Base-by-base conservation (phyloP, 1,140 invertebrate species). In the Whitmania pigra region DNA sequence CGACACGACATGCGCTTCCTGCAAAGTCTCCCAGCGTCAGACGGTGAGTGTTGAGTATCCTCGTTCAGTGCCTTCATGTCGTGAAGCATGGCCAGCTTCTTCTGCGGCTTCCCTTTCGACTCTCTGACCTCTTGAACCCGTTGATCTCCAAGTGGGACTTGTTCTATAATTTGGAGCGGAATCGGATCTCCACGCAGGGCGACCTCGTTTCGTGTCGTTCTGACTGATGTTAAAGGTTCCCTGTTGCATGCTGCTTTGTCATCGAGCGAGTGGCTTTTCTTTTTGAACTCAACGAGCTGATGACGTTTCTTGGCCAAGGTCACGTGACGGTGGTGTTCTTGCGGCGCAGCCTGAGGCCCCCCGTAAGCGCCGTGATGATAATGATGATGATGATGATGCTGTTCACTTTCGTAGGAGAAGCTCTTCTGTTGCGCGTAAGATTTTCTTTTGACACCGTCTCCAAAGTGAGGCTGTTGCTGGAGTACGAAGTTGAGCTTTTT, bases 371-470 rank as follows among this genome's bases (percentile, higher is more conserved):
- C 43, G 15, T 49, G 43, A 49, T 49, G 43, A 11, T 49, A 13
- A 17, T 49, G 43, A 49, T 49, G 43, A 49, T 49, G 43, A 49
- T 49, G 43, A 49, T 49, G 57, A 63, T 63, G 29, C 9, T 63
- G 57, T 63, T 63, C 57, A 18, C 22, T 25, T 72, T 72, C 57
- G 54, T 72, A 63, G 2, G 71, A 72, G 31, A 72, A 74, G 54
- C 69, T 74, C 69, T 53, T 73, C 20, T 55, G 57, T 25, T 66
- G 67, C 13, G 53, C 72, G 49, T 53, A 55, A 11, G 57, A 63
- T 11, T 29, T 27, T 17, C 69, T 36, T 49, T 70, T 70, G 43
- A 7, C 57, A 20, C 0, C 57, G 22, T 25, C 22, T 25, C 29
- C 22, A n/a, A 63, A 7, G 2, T 63, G 57, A 17, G 29, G 11